Base-by-base conservation (phyloP, 2,797 vertebrate genomes). In the Xiphorhynchus erythropygius region DNA sequence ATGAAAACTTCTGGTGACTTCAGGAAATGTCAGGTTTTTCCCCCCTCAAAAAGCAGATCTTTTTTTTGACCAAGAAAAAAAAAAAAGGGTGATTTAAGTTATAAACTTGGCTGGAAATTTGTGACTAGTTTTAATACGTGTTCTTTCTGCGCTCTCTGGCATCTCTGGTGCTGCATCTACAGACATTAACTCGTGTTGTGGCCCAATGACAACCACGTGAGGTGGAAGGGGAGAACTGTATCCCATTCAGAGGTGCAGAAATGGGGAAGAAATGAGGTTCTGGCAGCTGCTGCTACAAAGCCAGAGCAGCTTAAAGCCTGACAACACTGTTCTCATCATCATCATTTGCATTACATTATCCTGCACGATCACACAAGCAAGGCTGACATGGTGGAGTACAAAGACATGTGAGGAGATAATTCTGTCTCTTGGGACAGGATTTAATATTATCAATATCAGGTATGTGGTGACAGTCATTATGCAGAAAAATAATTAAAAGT, bases 1-100 rank as follows among this genome's bases (percentile, higher is more conserved):
- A 53, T 71, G 64, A 95, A 92, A 94, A 94, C 37, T 77, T 91
- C 5, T 5, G 12, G 23, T 57, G 64, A 89, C 83, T 93, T 80
- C 69, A 93, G 89, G 55, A 93, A 95, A 91, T 84, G 37, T 79
- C 50, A 30, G 4, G 39, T 8, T 75, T 65, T 55, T 18, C 1
- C 22, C 28, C 46, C 30, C 18, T 11, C 4, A 16, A 35, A 95
- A 95, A 87, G 25, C 23, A 73, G 42, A 5, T 3, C 14, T n/a
- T 73, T 55, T 35, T 50, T 68, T 62, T 47, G 19, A n/a, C 12
- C n/a, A 11, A 46, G 3, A 21, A 35, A 27, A 53, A 62, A n/a
- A 14, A 28, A 39, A 25, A 7, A 10, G 11, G 8, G 35, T 50
- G 22, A 37, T 80, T 73, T 24, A 44, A 90, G 24, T 68, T 78